Base-by-base conservation (phyloP, 1,140 invertebrate genomes). In the Drosophila mojavensis region DNA sequence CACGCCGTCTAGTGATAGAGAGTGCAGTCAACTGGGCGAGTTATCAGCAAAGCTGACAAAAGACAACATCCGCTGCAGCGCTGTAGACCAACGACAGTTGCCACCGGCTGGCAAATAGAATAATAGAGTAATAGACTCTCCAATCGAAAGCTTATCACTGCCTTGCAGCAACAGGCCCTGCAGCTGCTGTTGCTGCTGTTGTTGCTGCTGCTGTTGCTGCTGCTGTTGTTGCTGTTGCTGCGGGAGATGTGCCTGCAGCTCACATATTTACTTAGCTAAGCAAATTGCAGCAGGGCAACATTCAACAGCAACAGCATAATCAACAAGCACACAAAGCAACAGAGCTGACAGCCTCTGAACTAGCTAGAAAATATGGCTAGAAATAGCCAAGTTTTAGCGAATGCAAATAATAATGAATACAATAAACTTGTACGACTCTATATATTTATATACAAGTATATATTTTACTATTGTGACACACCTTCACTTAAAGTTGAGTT, bases 11-110 rank as follows among this genome's bases (percentile, higher is more conserved):
- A 4, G 55, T 41, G 39, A 54, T 58, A 58, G 26, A 79, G 76
- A 89, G 83, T 88, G 83, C 83, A 88, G 66, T 88, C 83, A 88
- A 88, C 83, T 75, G 61, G 24, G 7, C 28, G 60, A 62, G 75
- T 86, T 83, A 88, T 88, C 80, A 85, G 71, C 60, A 48, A 43
- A 36, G 65, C n/a, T 15, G 54, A 77, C 73, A 79, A 77, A 68
- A 79, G 74, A 77, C 77, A 72, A 86, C 83, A 86, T 86, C 83
- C 83, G 84, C 67, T 41, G 67, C 36, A 24, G 20, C 5, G 28
- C 28, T 30, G 28, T 30, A 24, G 69, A 50, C 48, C 36, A 24
- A 17, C 43, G 69, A 64, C 33, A 65, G 67, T 62, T 69, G 58
- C 66, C 58, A 53, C 55, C 59, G 56, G 66, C 67, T 69, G 66